phyloP scores from a whole-genome alignment of 2,888 invertebrate species.

The Brachycybe producta region DNA sequence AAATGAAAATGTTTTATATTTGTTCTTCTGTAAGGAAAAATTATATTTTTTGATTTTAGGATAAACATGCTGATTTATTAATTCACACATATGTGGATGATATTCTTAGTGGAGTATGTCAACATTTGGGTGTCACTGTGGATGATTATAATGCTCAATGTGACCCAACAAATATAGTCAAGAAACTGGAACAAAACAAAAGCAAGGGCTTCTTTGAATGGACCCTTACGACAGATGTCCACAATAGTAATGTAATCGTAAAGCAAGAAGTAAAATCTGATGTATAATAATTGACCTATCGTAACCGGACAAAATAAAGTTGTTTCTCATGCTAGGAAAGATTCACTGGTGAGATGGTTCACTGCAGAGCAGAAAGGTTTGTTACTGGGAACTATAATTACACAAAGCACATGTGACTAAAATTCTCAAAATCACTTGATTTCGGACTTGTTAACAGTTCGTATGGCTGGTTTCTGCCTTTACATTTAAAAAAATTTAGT shows the following conservation, averaged over 20 bases:
- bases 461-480: too few species aligned
- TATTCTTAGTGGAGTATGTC: slow-evolving; percentile 59
- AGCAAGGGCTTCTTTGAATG: slow-evolving; percentile 2
- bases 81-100: slow-evolving; percentile 82
- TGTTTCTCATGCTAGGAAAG: too few species aligned
- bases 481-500: too few species aligned
- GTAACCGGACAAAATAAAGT: too few species aligned
- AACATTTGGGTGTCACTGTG: slow-evolving; percentile 56
- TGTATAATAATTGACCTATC: too few species aligned
- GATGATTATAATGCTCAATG: slow-evolving; percentile 50
- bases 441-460: too few species aligned
- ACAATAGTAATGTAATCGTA: background rate
- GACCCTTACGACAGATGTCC: background rate
- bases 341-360: too few species aligned
- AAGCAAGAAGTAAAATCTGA: background rate
- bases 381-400: too few species aligned
- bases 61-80: slow-evolving; percentile 75
- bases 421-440: too few species aligned
- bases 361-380: too few species aligned
- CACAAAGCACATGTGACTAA: too few species aligned
- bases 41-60: slow-evolving; percentile 42
- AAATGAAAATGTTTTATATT: background rate
- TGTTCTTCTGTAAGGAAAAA: background rate
- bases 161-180: slow-evolving; percentile 46
- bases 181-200: background rate